Evolutionary conservation across 2,888 invertebrate species (phyloP), one percentile per base, ranked within the genome.

Genomic region (Prosapia bicincta): DNA sequence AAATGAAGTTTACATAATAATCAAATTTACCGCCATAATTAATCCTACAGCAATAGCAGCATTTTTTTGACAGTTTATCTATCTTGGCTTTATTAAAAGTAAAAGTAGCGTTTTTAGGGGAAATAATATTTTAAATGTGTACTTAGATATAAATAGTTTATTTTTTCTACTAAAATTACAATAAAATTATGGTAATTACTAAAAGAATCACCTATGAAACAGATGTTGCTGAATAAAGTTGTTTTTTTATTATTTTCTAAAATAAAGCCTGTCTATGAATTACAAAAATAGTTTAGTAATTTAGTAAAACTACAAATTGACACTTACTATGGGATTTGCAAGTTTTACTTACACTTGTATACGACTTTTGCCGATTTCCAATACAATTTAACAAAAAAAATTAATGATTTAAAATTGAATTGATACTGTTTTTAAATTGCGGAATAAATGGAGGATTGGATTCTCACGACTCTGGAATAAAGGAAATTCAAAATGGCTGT

Each of bases 401-500:
- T n/a, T n/a, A n/a, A n/a, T n/a, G n/a, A n/a, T n/a, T n/a, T n/a
- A n/a, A n/a, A n/a, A n/a, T n/a, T n/a, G n/a, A n/a, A n/a, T n/a
- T n/a, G n/a, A 38, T 38, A 38, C 2, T 38, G 2, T 54, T 74
- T 69, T 74, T 38, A 24, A 69, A 69, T 69, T 74, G 43, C 28
- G 74, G 54, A 74, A 74, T 74, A 43, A 69, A 74, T 74, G 69
- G 69, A 69, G 69, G 74, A 74, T 74, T 69, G 54, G 20, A 69
- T 65, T 74, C 69, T 74, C 69, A 66, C 20, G 69, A 74, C 30
- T 74, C 43, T 20, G 74, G 74, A 74, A 69, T 74, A 65, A 69
- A 69, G 65, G 74, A 74, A 74, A 65, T 74, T 74, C 74, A 74
- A 74, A 74, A 74, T 74, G 74, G 74, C 74, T 74, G 74, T 65